Evolutionary conservation across 2,888 invertebrate genomes (phyloP).

Genomic region (Nematopogon swammerdamellus): DNA sequence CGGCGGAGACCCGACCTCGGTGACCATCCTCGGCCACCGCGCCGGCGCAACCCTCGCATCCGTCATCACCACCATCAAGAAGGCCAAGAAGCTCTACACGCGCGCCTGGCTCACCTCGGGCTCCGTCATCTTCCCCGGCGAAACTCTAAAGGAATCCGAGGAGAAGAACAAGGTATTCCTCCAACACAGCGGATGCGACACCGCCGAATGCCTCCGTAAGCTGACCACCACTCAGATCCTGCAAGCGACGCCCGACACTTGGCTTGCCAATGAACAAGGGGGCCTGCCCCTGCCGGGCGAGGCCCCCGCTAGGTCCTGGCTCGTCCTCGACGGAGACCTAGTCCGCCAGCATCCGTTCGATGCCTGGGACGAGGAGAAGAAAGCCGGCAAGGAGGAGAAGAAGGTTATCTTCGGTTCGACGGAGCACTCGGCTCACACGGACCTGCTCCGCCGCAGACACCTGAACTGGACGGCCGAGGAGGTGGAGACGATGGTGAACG

Average conservation of each 20-base stretch:
- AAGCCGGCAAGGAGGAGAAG: slow-evolving; percentile 40
- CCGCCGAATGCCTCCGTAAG: slow-evolving; percentile 57
- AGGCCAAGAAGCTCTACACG: slow-evolving; percentile 65
- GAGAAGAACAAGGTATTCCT: slow-evolving; percentile 60
- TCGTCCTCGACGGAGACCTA: slow-evolving; percentile 70
- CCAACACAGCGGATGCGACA: slow-evolving; percentile 48
- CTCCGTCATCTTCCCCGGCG: slow-evolving; percentile 69
- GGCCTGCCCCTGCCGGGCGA: slow-evolving; percentile 62
- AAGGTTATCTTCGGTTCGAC: slow-evolving; percentile 69
- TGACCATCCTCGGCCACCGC: slow-evolving; percentile 81
- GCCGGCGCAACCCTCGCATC: slow-evolving; percentile 84
- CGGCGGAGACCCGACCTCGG: slow-evolving; percentile 74
- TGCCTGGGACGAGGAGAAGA: slow-evolving; percentile 54
- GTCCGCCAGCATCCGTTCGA: slow-evolving; percentile 65
- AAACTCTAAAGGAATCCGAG: slow-evolving; percentile 58
- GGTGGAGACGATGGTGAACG: slow-evolving; percentile 61
- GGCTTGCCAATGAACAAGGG: slow-evolving; percentile 61
- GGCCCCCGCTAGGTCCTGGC: slow-evolving; percentile 66
- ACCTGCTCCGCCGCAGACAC: slow-evolving; percentile 57
- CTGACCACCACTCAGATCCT: slow-evolving; percentile 57
- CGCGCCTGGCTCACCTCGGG: slow-evolving; percentile 80
- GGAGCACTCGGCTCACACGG: slow-evolving; percentile 68
- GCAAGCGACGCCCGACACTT: slow-evolving; percentile 67
- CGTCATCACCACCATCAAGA: slow-evolving; percentile 61
- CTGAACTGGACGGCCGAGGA: slow-evolving; percentile 64